Evolutionary conservation across 2,888 invertebrate species (phyloP).

Genomic region (Dryobota labecula): DNA sequence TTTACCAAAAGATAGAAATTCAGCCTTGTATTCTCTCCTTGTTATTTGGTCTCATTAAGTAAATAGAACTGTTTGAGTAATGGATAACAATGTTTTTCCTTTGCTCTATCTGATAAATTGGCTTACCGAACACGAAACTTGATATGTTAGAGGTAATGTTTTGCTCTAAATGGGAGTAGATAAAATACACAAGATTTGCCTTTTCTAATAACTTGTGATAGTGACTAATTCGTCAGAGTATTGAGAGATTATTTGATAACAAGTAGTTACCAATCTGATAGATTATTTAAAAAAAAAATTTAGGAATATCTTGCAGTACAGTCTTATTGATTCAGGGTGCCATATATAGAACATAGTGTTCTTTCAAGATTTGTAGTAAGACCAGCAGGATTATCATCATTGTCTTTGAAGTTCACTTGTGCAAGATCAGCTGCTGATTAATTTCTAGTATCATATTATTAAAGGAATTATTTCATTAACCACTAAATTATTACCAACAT

Average conservation of each 20-base stretch:
- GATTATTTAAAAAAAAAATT: not conserved
- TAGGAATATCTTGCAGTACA: not conserved
- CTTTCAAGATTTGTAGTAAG: not conserved
- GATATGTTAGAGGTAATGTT: conserved; percentile 18
- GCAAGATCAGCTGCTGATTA: not conserved
- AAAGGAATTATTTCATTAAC: conserved; percentile 4
- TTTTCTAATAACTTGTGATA: conserved; percentile 14
- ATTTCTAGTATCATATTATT: not conserved
- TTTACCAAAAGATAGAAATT: conserved; percentile 47
- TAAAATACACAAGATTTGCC: not conserved
- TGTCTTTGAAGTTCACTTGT: not conserved
- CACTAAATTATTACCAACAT: conserved; percentile 18
- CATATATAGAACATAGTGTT: conserved; percentile 2
- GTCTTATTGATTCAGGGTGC: not conserved
- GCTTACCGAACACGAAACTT: conserved; percentile 29
- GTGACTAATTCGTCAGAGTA: not conserved
- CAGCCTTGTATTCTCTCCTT: conserved; percentile 46
- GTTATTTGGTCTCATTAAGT: conserved; percentile 58
- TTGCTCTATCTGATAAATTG: conserved; percentile 34
- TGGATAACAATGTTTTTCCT: conserved; percentile 44
- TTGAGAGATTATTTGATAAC: not conserved
- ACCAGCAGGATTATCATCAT: not conserved
- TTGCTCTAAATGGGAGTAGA: conserved; percentile 7
- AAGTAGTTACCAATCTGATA: not conserved
- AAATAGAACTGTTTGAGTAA: conserved; percentile 48